Evolutionary conservation across 2,113 vertebrate genomes (phyloP).

Genomic region (Cyanistes caeruleus): DNA sequence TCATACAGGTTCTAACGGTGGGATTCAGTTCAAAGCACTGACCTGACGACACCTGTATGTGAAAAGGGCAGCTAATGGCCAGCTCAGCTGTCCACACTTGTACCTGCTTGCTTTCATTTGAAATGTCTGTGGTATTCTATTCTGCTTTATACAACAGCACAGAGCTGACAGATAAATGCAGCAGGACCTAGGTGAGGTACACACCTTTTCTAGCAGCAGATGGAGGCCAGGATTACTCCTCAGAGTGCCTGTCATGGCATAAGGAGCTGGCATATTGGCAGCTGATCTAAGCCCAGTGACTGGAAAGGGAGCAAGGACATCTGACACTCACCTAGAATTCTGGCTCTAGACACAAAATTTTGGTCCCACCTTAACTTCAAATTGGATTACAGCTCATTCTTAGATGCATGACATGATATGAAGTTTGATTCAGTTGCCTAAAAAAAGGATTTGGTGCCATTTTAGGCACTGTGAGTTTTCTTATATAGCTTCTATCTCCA

Average conservation of each 20-base stretch:
- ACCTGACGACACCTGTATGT: not conserved
- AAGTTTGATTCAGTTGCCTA: not conserved
- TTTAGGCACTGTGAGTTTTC: not conserved
- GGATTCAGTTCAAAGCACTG: not conserved
- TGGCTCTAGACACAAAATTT: not conserved
- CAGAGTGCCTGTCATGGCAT: not conserved
- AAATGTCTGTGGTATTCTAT: not conserved
- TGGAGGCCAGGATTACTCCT: not conserved
- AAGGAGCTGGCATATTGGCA: not conserved
- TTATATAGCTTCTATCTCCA: not conserved
- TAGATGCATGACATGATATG: not conserved
- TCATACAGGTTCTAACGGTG: not conserved
- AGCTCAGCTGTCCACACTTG: not conserved
- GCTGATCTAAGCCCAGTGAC: not conserved
- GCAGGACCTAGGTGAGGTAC: not conserved
- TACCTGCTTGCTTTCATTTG: not conserved
- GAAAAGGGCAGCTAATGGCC: not conserved
- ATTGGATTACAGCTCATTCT: not conserved
- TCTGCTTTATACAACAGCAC: accelerated
- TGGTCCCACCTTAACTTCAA: not conserved
- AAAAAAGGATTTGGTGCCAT: not conserved
- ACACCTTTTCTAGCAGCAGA: not conserved
- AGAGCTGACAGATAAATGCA: not conserved
- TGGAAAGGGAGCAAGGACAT: not conserved
- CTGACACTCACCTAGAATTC: not conserved